Conservation (phyloP, 2,888 invertebrate species). For the Oscheius onirici region DNA sequence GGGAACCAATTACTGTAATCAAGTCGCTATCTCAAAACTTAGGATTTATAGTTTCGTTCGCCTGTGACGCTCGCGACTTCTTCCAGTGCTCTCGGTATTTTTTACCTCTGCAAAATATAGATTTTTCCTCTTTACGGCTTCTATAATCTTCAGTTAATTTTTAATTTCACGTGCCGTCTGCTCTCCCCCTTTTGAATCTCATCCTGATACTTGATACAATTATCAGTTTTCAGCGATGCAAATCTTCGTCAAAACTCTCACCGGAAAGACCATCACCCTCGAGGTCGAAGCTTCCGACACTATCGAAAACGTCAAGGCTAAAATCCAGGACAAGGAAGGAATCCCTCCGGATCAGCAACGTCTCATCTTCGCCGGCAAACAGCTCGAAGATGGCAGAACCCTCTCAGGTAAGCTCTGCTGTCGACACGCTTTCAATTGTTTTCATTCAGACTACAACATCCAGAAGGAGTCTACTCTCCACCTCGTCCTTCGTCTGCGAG, state of each 20-base stretch:
- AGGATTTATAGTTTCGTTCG: too few relatives aligned
- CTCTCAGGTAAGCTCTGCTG: not conserved
- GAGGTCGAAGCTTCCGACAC: constrained; percentile 59
- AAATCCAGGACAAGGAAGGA: constrained; percentile 60
- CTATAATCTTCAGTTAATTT: too few relatives aligned
- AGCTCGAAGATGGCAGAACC: not conserved
- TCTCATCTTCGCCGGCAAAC: constrained; percentile 55
- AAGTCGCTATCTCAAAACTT: too few relatives aligned
- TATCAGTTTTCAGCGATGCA: constrained; percentile 78
- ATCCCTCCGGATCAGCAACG: constrained; percentile 60
- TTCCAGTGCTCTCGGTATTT: too few relatives aligned
- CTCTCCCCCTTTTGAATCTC: too few relatives aligned
- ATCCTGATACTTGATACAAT: not conserved
- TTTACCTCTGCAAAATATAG: too few relatives aligned
- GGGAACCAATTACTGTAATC: too few relatives aligned
- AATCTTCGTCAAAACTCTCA: constrained; percentile 88
- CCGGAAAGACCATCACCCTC: constrained; percentile 84
- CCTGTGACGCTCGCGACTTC: too few relatives aligned
- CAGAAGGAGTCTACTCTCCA: constrained; percentile 20
- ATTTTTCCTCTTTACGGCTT: too few relatives aligned
- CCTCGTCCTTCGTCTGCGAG: constrained; percentile 74
- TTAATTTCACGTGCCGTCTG: too few relatives aligned
- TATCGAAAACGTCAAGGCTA: constrained; percentile 58
- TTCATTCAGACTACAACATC: constrained; percentile 14
- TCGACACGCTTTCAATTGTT: too few relatives aligned